Evolutionary conservation across 2,113 vertebrate species (phyloP).

Genomic region (Vulpes vulpes): DNA sequence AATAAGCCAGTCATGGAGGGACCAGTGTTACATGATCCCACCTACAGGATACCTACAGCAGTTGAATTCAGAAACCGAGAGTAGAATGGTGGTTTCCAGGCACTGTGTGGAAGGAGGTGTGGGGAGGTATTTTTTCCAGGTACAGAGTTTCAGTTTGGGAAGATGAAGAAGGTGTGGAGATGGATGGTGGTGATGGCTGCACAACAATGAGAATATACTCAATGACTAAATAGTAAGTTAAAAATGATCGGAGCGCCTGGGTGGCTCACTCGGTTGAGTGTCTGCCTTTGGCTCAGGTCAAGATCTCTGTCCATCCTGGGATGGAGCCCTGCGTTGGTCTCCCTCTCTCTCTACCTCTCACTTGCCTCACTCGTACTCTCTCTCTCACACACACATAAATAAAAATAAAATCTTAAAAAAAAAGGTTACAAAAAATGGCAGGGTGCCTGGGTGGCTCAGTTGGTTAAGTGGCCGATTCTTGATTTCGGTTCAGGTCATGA

Average conservation of each 20-base stretch:
- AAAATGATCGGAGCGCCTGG: not conserved
- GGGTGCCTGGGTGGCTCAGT: not conserved
- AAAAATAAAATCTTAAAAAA: no score
- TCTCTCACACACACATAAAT: not conserved
- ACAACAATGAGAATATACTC: not conserved
- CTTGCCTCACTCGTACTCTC: not conserved
- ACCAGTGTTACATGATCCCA: not conserved
- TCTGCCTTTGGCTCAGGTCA: not conserved
- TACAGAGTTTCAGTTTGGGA: not conserved
- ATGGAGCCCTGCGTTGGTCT: not conserved
- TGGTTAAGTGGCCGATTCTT: not conserved
- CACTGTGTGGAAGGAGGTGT: not conserved
- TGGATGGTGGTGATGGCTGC: not conserved
- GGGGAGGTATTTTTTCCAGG: not conserved
- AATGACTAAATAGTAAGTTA: not conserved
- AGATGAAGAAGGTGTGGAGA: not conserved
- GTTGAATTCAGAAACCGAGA: not conserved
- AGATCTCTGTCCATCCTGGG: not conserved
- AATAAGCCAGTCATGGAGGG: not conserved
- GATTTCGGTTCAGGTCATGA: no score
- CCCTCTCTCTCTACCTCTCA: not conserved
- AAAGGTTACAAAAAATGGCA: no score
- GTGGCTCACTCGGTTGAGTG: not conserved
- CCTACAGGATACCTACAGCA: not conserved
- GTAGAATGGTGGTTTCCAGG: not conserved